Evolutionary conservation across 2,113 vertebrate genomes (phyloP).

Genomic region (Chlamydotis undulata): DNA sequence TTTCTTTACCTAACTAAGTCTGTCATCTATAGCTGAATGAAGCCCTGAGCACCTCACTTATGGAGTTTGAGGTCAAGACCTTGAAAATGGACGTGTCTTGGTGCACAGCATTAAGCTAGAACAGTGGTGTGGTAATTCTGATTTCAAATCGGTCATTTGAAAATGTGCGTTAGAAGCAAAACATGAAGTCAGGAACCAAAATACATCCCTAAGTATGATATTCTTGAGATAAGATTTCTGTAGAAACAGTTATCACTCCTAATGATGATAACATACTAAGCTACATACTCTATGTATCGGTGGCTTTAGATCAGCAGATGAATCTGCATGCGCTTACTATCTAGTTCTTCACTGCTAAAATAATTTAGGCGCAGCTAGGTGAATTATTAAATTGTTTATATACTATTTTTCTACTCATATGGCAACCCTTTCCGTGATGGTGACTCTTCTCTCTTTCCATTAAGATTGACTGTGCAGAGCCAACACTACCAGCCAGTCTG

Average conservation of each 20-base stretch:
- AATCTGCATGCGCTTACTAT: neutral
- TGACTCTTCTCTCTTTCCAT: neutral
- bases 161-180: rapidly evolving
- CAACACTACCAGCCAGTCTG: neutral
- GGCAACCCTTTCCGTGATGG: neutral
- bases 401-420: rapidly evolving
- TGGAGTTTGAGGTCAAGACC: neutral
- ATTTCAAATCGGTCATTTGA: neutral
- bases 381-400: neutral
- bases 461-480: constrained; percentile 34
- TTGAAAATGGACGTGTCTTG: neutral
- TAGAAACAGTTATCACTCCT: neutral
- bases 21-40: neutral
- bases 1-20: neutral
- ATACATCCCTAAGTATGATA: too few species aligned
- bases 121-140: neutral
- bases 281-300: neutral
- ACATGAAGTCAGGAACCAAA: neutral
- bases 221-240: neutral
- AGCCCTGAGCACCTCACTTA: neutral
- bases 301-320: neutral
- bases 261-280: neutral
- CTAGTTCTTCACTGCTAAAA: neutral
- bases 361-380: neutral
- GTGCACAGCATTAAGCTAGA: neutral